These are phyloP conservation scores for Drosophila histrio DNA, from an alignment of 2,888 invertebrate genomes.

Conservation along the genomic window DNA sequence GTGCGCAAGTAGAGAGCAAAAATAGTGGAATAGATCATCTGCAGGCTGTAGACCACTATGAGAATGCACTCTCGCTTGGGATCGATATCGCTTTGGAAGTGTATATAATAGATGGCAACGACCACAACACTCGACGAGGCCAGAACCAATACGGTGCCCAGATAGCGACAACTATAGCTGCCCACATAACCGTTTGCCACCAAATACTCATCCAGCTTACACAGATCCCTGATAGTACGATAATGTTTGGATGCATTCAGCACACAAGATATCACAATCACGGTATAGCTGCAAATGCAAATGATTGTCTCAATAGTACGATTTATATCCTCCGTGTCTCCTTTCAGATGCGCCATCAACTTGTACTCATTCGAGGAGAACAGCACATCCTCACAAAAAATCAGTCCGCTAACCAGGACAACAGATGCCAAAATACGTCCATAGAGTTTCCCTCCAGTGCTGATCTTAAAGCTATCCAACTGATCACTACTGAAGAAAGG, in stretches of 20 bases:
- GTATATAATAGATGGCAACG: constrained; percentile 71
- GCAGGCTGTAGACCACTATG: constrained; percentile 62
- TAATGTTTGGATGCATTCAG: constrained; percentile 63
- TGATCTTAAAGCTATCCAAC: constrained; percentile 44
- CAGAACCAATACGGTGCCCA: constrained; percentile 34
- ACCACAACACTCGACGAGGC: constrained; percentile 46
- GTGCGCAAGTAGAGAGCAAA: constrained; percentile 69
- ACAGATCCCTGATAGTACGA: constrained; percentile 66
- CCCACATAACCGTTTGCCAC: constrained; percentile 52
- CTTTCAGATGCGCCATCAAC: constrained; percentile 54
- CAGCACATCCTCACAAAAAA: constrained; percentile 60
- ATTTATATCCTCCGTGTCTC: constrained; percentile 77
- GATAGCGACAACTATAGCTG: constrained; percentile 54
- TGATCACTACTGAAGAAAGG: constrained; percentile 56
- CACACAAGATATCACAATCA: constrained; percentile 64
- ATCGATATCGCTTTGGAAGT: constrained; percentile 52
- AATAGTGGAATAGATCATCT: constrained; percentile 65
- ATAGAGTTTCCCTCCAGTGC: constrained; percentile 52
- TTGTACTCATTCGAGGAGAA: constrained; percentile 57
- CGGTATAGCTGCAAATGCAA: constrained; percentile 72
- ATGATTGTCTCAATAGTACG: constrained; percentile 76
- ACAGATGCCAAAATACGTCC: constrained; percentile 41
- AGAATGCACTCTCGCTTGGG: constrained; percentile 45
- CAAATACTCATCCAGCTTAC: constrained; percentile 67
- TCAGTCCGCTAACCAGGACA: constrained; percentile 31